phyloP scores from a whole-genome alignment of 1,140 invertebrate species.

The Portunus trituberculatus region DNA sequence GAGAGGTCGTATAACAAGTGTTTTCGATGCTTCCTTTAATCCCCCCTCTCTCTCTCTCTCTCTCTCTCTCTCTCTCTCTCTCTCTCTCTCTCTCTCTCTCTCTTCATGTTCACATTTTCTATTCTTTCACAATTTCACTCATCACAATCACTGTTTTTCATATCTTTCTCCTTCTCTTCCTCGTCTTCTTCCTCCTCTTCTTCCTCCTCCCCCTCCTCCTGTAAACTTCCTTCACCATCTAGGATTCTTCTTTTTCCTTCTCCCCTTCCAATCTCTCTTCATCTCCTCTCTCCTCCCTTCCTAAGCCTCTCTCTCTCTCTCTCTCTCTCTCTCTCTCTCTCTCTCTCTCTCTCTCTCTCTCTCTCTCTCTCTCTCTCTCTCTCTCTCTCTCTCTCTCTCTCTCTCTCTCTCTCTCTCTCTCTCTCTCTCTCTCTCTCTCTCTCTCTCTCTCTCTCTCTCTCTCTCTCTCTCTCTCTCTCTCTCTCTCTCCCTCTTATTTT shows the following conservation, averaged over 20 bases:
- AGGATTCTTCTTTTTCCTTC: no score
- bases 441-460: not conserved
- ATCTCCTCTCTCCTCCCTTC: not conserved
- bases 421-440: not conserved
- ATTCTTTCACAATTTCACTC: no score
- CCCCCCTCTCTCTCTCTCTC: not conserved
- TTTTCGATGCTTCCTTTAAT: not conserved
- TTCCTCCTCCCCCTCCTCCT: no score
- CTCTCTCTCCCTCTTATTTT: not conserved
- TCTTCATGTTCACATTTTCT: not conserved
- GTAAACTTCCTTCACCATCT: no score
- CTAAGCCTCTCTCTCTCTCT: not conserved
- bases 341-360: not conserved
- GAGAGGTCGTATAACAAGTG: no score
- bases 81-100: slow-evolving; percentile 18
- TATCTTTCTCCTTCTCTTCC: no score
- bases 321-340: not conserved
- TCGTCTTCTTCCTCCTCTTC: no score
- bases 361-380: not conserved
- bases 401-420: not conserved
- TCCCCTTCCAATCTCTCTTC: not conserved
- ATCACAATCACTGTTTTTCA: no score
- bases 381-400: not conserved
- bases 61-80: slow-evolving; percentile 10
- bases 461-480: not conserved